Base-by-base conservation (phyloP, 2,113 vertebrate genomes). In the Prunella himalayana region DNA sequence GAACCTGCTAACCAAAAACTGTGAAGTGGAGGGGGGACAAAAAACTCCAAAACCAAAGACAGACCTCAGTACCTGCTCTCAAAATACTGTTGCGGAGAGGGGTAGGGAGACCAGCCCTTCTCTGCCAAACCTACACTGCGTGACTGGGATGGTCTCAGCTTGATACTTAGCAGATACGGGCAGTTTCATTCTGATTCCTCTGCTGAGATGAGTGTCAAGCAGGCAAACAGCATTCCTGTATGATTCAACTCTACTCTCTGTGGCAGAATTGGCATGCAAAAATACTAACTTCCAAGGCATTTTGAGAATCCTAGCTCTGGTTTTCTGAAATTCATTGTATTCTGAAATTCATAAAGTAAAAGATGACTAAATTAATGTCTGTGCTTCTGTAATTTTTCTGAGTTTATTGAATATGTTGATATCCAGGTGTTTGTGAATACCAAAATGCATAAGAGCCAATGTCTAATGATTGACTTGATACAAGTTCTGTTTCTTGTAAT, bases 1-100 rank as follows among this genome's bases (percentile, higher is more conserved):
- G n/a, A 75, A 73, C 33, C 33, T 47, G 53, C 53, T 45, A 61
- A 41, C 21, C 16, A 31, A 44, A 65, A 81, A 9, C 31, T 4
- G 1, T 5, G 2, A 39, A 49, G 10, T n/a, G 14, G 5, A 7
- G 31, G 8, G 15, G 31, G 14, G 2, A 1, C 2, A 31, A 31
- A 30, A 54, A 50, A 10, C 0, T 3, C 6, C 13, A 28, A 57
- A 76, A 21, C 5, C 2, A 3, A 56, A 59, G 23, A 16, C 9
- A 44, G 3, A 14, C 1, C 1, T 41, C 10, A 22, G 4, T 59
- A 51, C 13, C 11, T 75, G 73, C 39, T 68, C 15, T 17, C 17
- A 33, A 39, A 73, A 30, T 33, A 39, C 19, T 57, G 3, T 33
- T 68, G 27, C 17, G 7, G 15, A 64, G 17, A 64, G 25, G 7